A percentile compares a stretch with the other conserved stretches of the same genome.
Evolutionary conservation across 1,140 invertebrate genomes (phyloP).

Genomic region (Drosophila murphyi): DNA sequence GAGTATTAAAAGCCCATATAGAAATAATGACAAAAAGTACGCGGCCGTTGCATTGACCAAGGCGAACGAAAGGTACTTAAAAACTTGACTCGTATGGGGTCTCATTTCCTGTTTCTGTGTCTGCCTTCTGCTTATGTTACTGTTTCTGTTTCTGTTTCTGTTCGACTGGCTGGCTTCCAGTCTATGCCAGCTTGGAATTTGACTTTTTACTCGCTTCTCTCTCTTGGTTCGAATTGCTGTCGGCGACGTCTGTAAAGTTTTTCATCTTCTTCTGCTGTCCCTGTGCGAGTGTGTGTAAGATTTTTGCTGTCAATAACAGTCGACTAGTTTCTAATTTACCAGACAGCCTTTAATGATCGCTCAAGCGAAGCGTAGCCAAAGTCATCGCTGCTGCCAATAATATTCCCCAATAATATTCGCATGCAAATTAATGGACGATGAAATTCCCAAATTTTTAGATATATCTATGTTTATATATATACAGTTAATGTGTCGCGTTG

Average conservation of each 20-base stretch:
- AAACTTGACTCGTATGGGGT: slow-evolving; percentile 11
- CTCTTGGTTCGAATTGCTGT: slow-evolving; percentile 10
- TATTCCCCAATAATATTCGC: slow-evolving; percentile 11
- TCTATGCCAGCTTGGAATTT: slow-evolving; percentile 17
- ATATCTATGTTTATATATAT: neutral
- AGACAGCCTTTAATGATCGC: slow-evolving; percentile 51
- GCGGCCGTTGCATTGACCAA: slow-evolving; percentile 8
- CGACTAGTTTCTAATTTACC: slow-evolving; percentile 69
- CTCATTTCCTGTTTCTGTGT: slow-evolving; percentile 33
- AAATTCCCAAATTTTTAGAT: slow-evolving; percentile 24
- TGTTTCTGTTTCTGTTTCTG: slow-evolving; percentile 22
- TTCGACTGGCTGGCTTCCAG: neutral
- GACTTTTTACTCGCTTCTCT: slow-evolving; percentile 8
- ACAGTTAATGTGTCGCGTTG: slow-evolving; percentile 32
- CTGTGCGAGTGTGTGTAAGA: neutral
- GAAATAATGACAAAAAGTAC: slow-evolving; percentile 17
- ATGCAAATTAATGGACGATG: slow-evolving; percentile 25
- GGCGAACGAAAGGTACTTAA: slow-evolving; percentile 26
- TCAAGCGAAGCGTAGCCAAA: slow-evolving; percentile 14
- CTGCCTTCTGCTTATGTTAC: slow-evolving; percentile 20
- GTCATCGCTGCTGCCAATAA: slow-evolving; percentile 17
- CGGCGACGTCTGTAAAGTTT: neutral
- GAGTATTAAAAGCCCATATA: slow-evolving; percentile 3
- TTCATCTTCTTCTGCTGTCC: slow-evolving; percentile 6
- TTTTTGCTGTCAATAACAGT: slow-evolving; percentile 18